A percentile compares a stretch with the other conserved stretches of the same genome.
Evolutionary conservation across 2,797 vertebrate species (phyloP).

Genomic region (Scyliorhinus canicula): DNA sequence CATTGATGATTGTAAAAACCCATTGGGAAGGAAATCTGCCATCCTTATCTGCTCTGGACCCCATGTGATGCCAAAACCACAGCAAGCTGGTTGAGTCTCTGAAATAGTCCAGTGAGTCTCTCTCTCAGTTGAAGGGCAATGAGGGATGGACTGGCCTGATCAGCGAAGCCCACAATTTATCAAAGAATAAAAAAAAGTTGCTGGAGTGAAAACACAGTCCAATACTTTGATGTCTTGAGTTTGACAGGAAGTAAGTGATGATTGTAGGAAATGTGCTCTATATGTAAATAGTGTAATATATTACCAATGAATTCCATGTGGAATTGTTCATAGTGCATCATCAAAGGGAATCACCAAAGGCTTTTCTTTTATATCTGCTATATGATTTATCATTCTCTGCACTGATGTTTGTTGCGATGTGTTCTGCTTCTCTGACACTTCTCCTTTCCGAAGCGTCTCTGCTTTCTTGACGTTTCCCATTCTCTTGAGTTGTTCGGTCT

Average conservation of each 20-base stretch:
- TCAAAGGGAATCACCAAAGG: not conserved
- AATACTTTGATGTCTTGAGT: not conserved
- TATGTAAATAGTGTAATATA: not conserved
- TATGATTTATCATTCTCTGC: not conserved
- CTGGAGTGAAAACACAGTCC: not conserved
- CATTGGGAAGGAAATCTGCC: too few species aligned
- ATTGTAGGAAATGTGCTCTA: not conserved
- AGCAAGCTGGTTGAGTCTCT: too few species aligned
- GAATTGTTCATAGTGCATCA: not conserved
- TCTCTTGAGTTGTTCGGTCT: not conserved
- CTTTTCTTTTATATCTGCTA: not conserved
- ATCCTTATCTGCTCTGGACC: too few species aligned
- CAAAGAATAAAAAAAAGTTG: too few species aligned
- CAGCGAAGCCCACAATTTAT: too few species aligned
- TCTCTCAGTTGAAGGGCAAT: too few species aligned
- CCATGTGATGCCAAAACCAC: too few species aligned
- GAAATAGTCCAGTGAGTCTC: too few species aligned
- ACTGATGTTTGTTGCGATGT: not conserved
- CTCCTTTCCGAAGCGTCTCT: not conserved
- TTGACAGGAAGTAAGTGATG: not conserved
- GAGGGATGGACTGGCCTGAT: too few species aligned
- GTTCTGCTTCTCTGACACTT: not conserved
- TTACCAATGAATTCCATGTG: not conserved
- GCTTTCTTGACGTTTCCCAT: not conserved
- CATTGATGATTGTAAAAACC: too few species aligned